phyloP scores from a whole-genome alignment of 2,888 invertebrate genomes.

The Drosophila meridionalis region DNA sequence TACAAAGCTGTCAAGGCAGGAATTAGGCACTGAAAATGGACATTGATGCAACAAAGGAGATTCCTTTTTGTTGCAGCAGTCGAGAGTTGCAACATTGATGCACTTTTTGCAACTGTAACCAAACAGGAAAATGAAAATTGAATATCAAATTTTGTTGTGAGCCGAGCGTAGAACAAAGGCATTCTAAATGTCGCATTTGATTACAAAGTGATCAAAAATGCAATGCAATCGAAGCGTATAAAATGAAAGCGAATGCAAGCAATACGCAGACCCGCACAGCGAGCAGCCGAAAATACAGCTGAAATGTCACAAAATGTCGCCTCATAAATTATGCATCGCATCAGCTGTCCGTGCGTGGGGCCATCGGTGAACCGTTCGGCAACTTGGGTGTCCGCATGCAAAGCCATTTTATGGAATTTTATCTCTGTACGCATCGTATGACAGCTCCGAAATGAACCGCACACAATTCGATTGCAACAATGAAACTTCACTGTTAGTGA shows the following conservation, averaged over 20 bases:
- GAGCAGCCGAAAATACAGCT: slow-evolving; percentile 10
- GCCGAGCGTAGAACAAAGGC: slow-evolving; percentile 5
- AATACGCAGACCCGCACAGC: neutral
- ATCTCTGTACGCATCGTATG: slow-evolving; percentile 36
- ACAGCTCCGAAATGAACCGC: slow-evolving; percentile 28
- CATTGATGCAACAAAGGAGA: neutral
- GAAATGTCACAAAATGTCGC: slow-evolving; percentile 23
- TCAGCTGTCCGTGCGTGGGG: slow-evolving; percentile 31
- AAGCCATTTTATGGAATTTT: slow-evolving; percentile 10
- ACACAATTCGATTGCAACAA: slow-evolving; percentile 48
- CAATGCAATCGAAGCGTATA: slow-evolving; percentile 9
- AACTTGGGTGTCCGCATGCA: slow-evolving; percentile 15
- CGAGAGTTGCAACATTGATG: neutral
- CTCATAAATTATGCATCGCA: slow-evolving; percentile 42
- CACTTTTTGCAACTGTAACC: neutral
- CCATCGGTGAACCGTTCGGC: slow-evolving; percentile 20
- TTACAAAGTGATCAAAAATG: slow-evolving; percentile 27
- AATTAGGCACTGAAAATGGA: neutral
- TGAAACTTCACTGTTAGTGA: slow-evolving; percentile 22
- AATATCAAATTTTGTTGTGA: slow-evolving; percentile 38
- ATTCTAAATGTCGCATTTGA: slow-evolving; percentile 16
- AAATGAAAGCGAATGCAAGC: slow-evolving; percentile 24
- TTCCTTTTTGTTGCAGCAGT: neutral
- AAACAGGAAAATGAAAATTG: slow-evolving; percentile 16
- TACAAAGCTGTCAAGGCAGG: neutral